Evolutionary conservation across 64 coral and sea anemone species (phyloP).

Genomic region (Montipora foliosa): DNA sequence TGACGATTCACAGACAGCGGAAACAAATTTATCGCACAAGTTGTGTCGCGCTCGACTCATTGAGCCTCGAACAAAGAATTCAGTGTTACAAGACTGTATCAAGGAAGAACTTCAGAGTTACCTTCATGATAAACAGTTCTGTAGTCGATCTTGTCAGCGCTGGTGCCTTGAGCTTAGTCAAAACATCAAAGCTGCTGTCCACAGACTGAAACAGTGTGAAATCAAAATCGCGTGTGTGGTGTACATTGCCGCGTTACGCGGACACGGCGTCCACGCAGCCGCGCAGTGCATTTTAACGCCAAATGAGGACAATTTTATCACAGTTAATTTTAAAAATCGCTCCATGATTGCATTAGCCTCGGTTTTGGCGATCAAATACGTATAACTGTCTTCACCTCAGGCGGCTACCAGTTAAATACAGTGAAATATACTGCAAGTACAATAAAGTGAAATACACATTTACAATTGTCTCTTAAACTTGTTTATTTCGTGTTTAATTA

Average conservation of each 20-base stretch:
- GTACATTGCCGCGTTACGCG: conserved; percentile 90
- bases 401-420: background rate
- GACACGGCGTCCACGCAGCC: conserved; percentile 79
- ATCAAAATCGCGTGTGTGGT: conserved; percentile 84
- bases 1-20: conserved; percentile 41
- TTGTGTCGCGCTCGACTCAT: conserved; percentile 36
- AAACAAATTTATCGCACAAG: conserved; percentile 15
- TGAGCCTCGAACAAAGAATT: conserved; percentile 37
- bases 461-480: background rate
- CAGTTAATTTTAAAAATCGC: conserved; percentile 83
- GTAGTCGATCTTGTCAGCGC: conserved; percentile 68
- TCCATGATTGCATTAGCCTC: conserved; percentile 90
- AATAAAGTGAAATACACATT: too few species aligned
- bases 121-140: conserved; percentile 68
- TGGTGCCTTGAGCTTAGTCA: conserved; percentile 90
- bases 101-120: conserved; percentile 46
- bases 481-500: too few species aligned
- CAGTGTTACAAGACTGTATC: conserved; percentile 45
- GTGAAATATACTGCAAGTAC: background rate
- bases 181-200: conserved; percentile 73
- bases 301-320: conserved; percentile 79
- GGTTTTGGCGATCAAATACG: conserved; percentile 81
- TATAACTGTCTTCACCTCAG: background rate
- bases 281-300: conserved; percentile 78
- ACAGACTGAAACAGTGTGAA: conserved; percentile 59